Evolutionary conservation across 2,888 invertebrate genomes (phyloP), one percentile per base, ranked within the genome.

Genomic region (Agrilus biguttatus): DNA sequence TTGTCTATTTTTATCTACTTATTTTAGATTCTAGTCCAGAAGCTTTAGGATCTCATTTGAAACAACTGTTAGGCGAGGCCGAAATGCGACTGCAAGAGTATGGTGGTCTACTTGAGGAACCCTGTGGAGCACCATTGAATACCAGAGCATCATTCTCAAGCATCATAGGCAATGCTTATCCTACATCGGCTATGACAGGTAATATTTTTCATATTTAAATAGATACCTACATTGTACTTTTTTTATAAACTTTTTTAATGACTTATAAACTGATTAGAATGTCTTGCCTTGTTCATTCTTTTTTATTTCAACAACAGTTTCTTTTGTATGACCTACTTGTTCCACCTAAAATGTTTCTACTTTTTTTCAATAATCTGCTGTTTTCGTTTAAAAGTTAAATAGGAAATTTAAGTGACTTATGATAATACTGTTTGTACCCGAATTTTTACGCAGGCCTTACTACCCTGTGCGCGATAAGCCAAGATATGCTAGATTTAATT

Each of bases 31-130:
- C 78, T 54, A 77, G 69, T 48, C 72, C 80, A 5, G 88, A 89
- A 52, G 77, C 80, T 43, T 68, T 89, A 51, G 83, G 84, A 12
- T 73, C 74, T 3, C 88, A 90, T 62, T 67, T 90, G 49, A 78
- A 82, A 47, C 74, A 81, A 45, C 68, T 90, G 57, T 72, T 84
- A 44, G 75, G 80, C 33, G 89, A 91, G 58, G 89, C 90, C 0
- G 91, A 92, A 64, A 77, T 80, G 49, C 76, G 84, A 32, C 75
- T 91, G 44, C 83, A 85, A 52, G 89, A 90, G 59, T 73, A 86
- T 37, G 79, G 79, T 39, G 77, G 78, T 8, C 51, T 62, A 14
- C 50, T 62, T 39, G 66, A 66, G n/a, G 65, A 65, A 47, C 60
- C 63, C 8, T 58, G 60, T 42, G 67, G 66, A n/a, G 63, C 73